Evolutionary conservation across 2,113 vertebrate genomes (phyloP), one percentile per base, ranked within the genome.

Genomic region (Oncorhynchus clarkii): DNA sequence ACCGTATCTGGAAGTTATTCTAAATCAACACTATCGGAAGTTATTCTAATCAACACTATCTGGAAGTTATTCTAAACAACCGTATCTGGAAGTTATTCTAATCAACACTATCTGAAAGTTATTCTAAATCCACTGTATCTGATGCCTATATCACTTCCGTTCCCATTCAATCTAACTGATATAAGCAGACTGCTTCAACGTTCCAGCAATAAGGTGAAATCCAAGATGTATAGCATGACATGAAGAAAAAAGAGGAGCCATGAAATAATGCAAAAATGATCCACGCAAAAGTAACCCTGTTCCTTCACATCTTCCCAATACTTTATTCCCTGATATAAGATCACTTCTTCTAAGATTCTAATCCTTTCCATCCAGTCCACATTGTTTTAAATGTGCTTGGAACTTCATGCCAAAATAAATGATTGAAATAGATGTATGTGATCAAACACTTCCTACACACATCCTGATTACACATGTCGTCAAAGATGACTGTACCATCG

Each of bases 301-400:
- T 74, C 73, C 48, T 45, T 49, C 20, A 76, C n/a, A 2, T 73
- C 16, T 13, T 80, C 13, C 7, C n/a, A 69, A 75, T 49, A 54
- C 11, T 5, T 29, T 54, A 4, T 26, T 78, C 22, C 27, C 4
- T 64, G 14, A 76, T 67, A 68, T 6, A 9, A 57, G 54, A 49
- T 65, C 18, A 31, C 34, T 59, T 75, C 67, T 62, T 57, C 70
- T 39, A 31, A 75, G 22, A 22, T 62, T 24, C 45, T 34, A 80
- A 27, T 67, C 51, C 67, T 69, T 45, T 73, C 67, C 67, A 60
- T 9, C 22, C 74, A 22, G 54, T 74, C 64, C 29, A 27, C 45
- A 83, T 85, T 70, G 72, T 60, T 76, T 70, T 73, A 83, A 80
- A 82, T 77, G 74, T 64, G 70, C 62, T 73, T 48, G 66, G 66